phyloP scores from a whole-genome alignment of 2,888 invertebrate genomes.

The Phaonia tiefii region DNA sequence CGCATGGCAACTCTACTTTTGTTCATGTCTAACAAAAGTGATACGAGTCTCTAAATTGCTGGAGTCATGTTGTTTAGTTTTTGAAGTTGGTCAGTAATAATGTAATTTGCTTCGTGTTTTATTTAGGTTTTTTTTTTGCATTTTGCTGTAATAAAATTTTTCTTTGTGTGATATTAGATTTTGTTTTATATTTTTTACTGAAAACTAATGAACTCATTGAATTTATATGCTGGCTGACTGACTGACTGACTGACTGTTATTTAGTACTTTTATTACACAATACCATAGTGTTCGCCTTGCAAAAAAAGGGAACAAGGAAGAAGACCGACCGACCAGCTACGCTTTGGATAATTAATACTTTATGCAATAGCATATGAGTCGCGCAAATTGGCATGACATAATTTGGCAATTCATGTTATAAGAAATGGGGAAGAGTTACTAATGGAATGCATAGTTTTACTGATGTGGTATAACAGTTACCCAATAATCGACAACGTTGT shows the following conservation, averaged over 20 bases:
- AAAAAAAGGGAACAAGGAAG: conserved; percentile 18
- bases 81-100: too few species aligned
- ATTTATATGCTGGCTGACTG: background rate
- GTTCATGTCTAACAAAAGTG: background rate
- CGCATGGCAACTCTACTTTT: too few species aligned
- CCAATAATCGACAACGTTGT: too few species aligned
- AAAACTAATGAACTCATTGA: background rate
- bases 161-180: background rate
- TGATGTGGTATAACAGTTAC: too few species aligned
- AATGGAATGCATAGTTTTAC: background rate
- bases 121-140: too few species aligned
- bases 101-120: too few species aligned
- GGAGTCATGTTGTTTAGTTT: background rate
- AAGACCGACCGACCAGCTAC: background rate
- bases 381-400: conserved; percentile 1
- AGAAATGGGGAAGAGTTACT: background rate
- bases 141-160: too few species aligned
- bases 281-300: background rate
- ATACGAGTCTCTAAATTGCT: background rate
- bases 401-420: background rate
- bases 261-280: too few species aligned
- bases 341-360: conserved; percentile 16
- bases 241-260: too few species aligned
- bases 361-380: background rate
- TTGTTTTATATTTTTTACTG: background rate